Conservation (phyloP, 2,888 invertebrate species). For the Neocrepidodera transversa region DNA sequence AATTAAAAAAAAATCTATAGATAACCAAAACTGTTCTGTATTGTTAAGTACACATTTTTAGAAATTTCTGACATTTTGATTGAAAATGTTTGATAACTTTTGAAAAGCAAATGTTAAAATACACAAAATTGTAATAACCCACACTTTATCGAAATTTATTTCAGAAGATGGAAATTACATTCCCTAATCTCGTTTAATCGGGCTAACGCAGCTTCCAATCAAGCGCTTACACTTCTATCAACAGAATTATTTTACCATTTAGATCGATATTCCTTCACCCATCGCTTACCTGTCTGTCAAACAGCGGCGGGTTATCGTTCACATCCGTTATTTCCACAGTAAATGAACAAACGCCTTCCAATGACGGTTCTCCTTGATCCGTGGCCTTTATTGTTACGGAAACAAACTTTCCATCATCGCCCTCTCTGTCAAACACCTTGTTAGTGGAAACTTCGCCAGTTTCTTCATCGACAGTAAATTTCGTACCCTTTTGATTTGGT, state of each 20-base stretch:
- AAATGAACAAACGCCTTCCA: constrained; percentile 98
- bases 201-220: neutral
- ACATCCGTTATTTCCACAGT: constrained; percentile 97
- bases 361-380: constrained; percentile 96
- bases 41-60: too few species aligned
- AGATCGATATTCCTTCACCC: neutral
- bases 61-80: too few species aligned
- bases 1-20: too few species aligned
- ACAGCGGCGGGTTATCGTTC: constrained; percentile 95
- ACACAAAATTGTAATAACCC: too few species aligned
- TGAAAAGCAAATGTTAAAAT: too few species aligned
- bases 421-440: constrained; percentile 96
- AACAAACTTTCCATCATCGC: constrained; percentile 95
- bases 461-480: constrained; percentile 94
- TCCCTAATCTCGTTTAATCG: neutral
- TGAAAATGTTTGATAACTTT: too few species aligned
- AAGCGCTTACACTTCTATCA: neutral
- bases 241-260: neutral
- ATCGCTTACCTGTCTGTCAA: constrained; percentile 84
- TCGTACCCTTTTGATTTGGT: constrained; percentile 92
- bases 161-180: neutral
- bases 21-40: too few species aligned
- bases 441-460: constrained; percentile 95
- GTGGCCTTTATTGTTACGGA: constrained; percentile 97
- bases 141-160: too few species aligned